phyloP scores from a whole-genome alignment of 2,888 invertebrate genomes.

The Antheraea yamamai region DNA sequence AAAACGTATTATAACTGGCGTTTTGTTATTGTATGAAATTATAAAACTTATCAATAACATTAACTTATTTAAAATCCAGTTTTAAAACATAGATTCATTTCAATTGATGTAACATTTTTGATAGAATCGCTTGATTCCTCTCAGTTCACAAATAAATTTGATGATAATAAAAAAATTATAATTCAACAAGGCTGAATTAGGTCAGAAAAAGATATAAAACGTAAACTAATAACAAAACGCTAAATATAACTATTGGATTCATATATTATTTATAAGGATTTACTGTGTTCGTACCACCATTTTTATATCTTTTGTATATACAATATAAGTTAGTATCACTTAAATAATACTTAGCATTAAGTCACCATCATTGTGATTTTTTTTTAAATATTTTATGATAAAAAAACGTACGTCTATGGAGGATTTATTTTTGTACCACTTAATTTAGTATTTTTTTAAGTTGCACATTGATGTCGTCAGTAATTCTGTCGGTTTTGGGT shows the following conservation, averaged over 20 bases:
- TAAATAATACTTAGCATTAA: conserved; percentile 44
- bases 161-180: neutral
- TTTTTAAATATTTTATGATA: conserved; percentile 43
- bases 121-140: neutral
- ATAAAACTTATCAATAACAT: conserved; percentile 13
- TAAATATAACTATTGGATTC: neutral
- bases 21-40: neutral
- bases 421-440: conserved; percentile 75
- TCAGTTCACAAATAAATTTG: neutral
- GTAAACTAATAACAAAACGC: neutral
- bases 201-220: neutral
- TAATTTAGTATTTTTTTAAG: conserved; percentile 45
- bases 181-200: neutral
- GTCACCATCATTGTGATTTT: conserved; percentile 75
- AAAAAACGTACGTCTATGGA: conserved; percentile 39
- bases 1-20: neutral
- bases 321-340: conserved; percentile 20
- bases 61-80: neutral
- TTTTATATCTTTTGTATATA: conserved; percentile 6
- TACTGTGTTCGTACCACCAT: conserved; percentile 8
- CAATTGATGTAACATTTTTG: too few species aligned
- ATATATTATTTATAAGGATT: neutral
- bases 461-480: conserved; percentile 23
- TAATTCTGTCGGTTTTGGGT: conserved; percentile 17
- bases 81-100: neutral